Percentiles rank a stretch among this genome's conserved stretches.
These are phyloP conservation scores for Fopius arisanus DNA, from an alignment of 1,140 invertebrate genomes.

Conservation along the genomic window DNA sequence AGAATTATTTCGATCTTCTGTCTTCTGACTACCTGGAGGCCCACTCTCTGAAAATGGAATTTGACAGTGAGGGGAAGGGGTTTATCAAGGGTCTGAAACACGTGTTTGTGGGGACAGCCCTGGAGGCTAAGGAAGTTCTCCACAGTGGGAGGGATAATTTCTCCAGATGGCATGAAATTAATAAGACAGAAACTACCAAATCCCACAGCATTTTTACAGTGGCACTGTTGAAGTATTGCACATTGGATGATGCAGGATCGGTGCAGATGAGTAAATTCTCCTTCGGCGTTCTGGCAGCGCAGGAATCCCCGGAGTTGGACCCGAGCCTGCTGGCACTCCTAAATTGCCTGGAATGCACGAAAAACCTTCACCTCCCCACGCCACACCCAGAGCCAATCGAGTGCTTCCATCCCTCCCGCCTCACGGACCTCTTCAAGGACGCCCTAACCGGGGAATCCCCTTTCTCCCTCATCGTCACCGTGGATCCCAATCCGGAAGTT, in stretches of 20 bases:
- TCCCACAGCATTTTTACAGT: not conserved
- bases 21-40: not conserved
- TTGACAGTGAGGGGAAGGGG: not conserved
- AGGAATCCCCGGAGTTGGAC: not conserved
- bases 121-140: not conserved
- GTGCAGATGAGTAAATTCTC: not conserved
- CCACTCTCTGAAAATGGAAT: not conserved
- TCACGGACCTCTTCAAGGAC: not conserved
- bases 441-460: not conserved
- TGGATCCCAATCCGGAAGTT: not conserved
- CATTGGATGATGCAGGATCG: not conserved
- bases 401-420: not conserved
- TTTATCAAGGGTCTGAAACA: not conserved
- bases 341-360: not conserved
- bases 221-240: not conserved
- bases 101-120: not conserved
- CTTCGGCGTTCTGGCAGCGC: not conserved
- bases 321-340: not conserved
- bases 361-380: not conserved
- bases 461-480: not conserved
- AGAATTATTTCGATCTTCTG: not conserved
- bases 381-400: not conserved
- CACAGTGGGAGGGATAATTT: not conserved
- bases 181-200: not conserved
- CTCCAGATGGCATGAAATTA: not conserved